Evolutionary conservation across 2,888 invertebrate genomes (phyloP).

Genomic region (Lysandra coridon): DNA sequence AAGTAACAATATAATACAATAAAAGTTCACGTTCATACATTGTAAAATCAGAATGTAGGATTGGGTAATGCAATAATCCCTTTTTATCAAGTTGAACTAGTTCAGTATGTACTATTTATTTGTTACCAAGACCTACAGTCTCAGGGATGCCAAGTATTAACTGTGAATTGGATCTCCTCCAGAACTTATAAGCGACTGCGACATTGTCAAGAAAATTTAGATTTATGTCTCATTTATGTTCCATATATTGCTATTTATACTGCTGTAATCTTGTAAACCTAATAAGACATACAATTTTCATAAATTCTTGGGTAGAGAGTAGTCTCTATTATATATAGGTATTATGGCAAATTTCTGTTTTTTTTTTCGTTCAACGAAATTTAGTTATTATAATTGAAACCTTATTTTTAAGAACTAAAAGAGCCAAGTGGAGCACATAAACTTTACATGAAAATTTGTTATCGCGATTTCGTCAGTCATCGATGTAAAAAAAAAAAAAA

Average conservation of each 20-base stretch:
- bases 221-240: conserved; percentile 22
- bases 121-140: conserved; percentile 9
- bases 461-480: conserved; percentile 25
- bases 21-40: neutral
- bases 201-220: conserved; percentile 24
- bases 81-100: conserved; percentile 1
- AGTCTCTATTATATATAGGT: no score
- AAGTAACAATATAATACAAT: neutral
- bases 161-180: conserved; percentile 27
- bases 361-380: neutral
- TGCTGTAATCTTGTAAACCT: neutral
- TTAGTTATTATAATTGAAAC: neutral
- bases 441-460: neutral
- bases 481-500: conserved; percentile 19
- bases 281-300: neutral
- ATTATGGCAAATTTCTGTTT: neutral
- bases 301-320: neutral
- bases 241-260: neutral
- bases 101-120: conserved; percentile 20
- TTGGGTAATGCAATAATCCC: neutral
- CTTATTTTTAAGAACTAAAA: neutral
- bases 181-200: conserved; percentile 23
- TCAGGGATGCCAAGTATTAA: conserved; percentile 22
- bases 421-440: neutral
- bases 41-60: neutral